A percentile compares a stretch with the other conserved stretches of the same genome.
Conservation (phyloP, 2,888 invertebrate genomes). For the Clusia tigrina region DNA sequence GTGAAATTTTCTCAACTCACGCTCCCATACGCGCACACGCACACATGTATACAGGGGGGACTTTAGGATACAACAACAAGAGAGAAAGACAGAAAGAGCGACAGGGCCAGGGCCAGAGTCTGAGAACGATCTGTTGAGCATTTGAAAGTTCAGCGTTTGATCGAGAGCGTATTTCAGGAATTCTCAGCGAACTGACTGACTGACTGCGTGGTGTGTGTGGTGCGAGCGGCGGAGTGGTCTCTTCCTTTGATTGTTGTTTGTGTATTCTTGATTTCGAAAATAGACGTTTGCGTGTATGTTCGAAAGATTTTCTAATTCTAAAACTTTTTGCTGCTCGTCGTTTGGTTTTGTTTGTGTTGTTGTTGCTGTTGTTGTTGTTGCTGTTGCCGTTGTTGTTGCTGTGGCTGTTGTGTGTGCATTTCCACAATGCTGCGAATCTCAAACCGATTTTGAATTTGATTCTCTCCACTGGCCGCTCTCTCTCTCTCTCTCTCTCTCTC, state of each 20-base stretch:
- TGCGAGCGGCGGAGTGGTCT: too few relatives aligned
- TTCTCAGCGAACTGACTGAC: constrained; percentile 35
- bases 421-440: too few relatives aligned
- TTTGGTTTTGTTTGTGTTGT: not conserved
- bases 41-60: too few relatives aligned
- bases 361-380: too few relatives aligned
- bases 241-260: not conserved
- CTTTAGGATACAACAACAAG: constrained; percentile 22
- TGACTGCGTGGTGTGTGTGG: constrained; percentile 27
- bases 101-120: too few relatives aligned
- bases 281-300: not conserved
- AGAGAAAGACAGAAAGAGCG: constrained; percentile 10
- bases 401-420: too few relatives aligned
- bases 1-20: not conserved
- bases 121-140: constrained; percentile 34
- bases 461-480: too few relatives aligned
- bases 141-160: constrained; percentile 57
- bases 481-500: not conserved
- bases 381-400: too few relatives aligned
- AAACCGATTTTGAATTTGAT: too few relatives aligned
- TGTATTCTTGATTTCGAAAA: constrained; percentile 1
- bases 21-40: not conserved
- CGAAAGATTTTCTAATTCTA: constrained; percentile 19
- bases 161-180: too few relatives aligned
- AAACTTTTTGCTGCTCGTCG: constrained; percentile 12